A percentile compares a stretch with the other conserved stretches of the same genome.
These are phyloP conservation scores for Epinotia brunnichana DNA, from an alignment of 2,888 invertebrate genomes.

Conservation along the genomic window DNA sequence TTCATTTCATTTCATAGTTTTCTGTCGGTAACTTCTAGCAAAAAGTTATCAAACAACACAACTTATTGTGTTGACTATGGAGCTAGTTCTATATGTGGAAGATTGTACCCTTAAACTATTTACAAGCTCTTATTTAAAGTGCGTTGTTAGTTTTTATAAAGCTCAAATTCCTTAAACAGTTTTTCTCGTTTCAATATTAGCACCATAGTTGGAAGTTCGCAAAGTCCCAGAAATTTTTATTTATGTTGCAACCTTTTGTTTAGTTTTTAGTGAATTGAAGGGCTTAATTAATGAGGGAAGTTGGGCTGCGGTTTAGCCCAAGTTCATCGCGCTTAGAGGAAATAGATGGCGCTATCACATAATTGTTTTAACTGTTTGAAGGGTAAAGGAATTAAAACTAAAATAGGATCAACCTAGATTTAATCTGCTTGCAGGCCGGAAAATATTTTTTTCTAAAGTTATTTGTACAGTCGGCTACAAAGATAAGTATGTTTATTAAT, in stretches of 20 bases:
- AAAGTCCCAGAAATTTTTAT: conserved; percentile 35
- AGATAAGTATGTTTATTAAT: too few species aligned
- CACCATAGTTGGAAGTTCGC: conserved; percentile 35
- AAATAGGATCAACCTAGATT: not conserved
- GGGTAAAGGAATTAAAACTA: conserved; percentile 18
- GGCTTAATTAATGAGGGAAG: conserved; percentile 44
- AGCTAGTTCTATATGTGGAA: too few species aligned
- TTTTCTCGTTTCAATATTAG: conserved; percentile 17
- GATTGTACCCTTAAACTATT: too few species aligned
- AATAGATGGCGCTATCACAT: conserved; percentile 36
- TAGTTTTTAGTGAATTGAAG: conserved; percentile 43
- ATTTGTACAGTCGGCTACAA: too few species aligned
- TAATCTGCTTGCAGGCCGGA: too few species aligned
- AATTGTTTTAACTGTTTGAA: conserved; percentile 29
- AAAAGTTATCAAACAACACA: too few species aligned
- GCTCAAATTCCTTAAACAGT: not conserved
- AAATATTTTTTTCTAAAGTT: too few species aligned
- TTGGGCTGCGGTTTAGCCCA: conserved; percentile 31
- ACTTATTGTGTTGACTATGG: too few species aligned
- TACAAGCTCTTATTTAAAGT: too few species aligned
- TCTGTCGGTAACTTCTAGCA: too few species aligned
- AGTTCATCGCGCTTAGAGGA: conserved; percentile 34
- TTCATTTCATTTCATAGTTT: too few species aligned
- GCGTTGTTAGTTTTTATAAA: not conserved
- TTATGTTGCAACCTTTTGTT: conserved; percentile 36